These are phyloP conservation scores for Drosophila fungiperda DNA, from an alignment of 2,888 invertebrate species.

Conservation along the genomic window DNA sequence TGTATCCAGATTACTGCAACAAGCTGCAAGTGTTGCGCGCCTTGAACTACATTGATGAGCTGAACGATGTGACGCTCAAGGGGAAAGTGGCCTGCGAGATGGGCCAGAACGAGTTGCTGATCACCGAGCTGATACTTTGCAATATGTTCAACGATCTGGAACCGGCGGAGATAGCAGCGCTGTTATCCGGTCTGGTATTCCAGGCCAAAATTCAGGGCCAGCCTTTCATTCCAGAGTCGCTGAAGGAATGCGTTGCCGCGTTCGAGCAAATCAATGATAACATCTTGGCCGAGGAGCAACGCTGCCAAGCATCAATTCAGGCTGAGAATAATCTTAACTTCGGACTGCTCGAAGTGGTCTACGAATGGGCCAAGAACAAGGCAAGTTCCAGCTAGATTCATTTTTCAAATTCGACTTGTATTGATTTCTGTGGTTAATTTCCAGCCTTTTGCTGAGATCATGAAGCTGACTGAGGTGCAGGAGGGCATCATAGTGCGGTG, in stretches of 20 bases:
- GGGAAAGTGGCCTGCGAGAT: slow-evolving; percentile 95
- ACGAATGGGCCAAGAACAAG: slow-evolving; percentile 97
- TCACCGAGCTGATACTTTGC: slow-evolving; percentile 96
- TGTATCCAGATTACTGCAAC: slow-evolving; percentile 96
- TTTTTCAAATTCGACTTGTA: neutral
- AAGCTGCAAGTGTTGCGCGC: slow-evolving; percentile 91
- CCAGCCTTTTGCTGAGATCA: slow-evolving; percentile 96
- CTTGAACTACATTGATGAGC: slow-evolving; percentile 90
- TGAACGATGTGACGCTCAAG: slow-evolving; percentile 91
- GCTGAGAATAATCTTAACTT: slow-evolving; percentile 92
- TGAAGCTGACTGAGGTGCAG: slow-evolving; percentile 96
- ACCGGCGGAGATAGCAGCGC: slow-evolving; percentile 96
- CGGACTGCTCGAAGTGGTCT: slow-evolving; percentile 96
- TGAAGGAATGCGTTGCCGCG: slow-evolving; percentile 88
- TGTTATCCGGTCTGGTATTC: slow-evolving; percentile 96
- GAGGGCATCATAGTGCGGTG: slow-evolving; percentile 99
- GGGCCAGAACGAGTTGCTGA: slow-evolving; percentile 94
- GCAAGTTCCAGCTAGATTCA: slow-evolving; percentile 83
- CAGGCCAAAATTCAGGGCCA: slow-evolving; percentile 91
- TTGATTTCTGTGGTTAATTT: neutral
- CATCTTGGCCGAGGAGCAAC: slow-evolving; percentile 88
- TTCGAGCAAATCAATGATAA: slow-evolving; percentile 90
- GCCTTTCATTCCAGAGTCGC: slow-evolving; percentile 84
- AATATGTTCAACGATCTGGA: slow-evolving; percentile 94
- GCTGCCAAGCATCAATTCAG: slow-evolving; percentile 73